Conservation (phyloP, 2,797 vertebrate genomes). For the Melanotaenia boesemani region DNA sequence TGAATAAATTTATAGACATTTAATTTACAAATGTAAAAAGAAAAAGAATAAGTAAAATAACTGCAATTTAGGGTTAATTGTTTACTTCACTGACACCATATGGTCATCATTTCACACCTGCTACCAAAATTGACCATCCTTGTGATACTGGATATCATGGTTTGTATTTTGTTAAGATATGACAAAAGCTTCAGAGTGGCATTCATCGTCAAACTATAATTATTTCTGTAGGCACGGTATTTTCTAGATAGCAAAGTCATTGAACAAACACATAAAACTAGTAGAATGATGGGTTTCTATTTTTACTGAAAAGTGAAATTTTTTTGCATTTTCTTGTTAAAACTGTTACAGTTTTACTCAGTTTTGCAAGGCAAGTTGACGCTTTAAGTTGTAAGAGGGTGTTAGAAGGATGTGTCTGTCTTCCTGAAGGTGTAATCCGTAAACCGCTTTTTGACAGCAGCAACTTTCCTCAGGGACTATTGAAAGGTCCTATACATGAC, state of each 20-base stretch:
- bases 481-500: not conserved
- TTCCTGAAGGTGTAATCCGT: not conserved
- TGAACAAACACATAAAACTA: not conserved
- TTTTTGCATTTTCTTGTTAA: not conserved
- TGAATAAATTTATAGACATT: not conserved
- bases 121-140: not conserved
- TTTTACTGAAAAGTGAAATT: not conserved
- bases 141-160: not conserved
- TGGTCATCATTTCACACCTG: not conserved
- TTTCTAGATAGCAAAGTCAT: not conserved
- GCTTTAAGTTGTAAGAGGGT: not conserved
- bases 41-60: not conserved
- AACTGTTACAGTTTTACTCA: not conserved
- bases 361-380: not conserved
- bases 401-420: not conserved
- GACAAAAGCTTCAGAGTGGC: not conserved
- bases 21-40: not conserved
- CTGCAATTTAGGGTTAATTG: not conserved
- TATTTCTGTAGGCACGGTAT: not conserved
- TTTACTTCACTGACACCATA: not conserved
- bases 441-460: not conserved
- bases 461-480: not conserved
- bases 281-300: no score
- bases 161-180: not conserved
- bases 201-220: not conserved